Conservation (phyloP, 2,888 invertebrate species). For the Drosophila subsilvestris region DNA sequence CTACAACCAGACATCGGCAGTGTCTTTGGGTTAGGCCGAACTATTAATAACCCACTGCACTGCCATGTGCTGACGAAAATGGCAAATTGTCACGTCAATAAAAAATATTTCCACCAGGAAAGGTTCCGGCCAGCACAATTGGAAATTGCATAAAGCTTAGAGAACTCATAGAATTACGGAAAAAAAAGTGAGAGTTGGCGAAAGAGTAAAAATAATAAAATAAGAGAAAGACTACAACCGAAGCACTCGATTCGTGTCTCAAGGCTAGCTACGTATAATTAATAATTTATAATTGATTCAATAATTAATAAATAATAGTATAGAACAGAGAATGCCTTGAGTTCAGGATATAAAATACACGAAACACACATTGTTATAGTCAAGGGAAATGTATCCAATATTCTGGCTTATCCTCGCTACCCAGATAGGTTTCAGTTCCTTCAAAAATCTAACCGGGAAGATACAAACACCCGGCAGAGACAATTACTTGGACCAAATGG, state of each 20-base stretch:
- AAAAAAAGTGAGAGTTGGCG: too few species aligned
- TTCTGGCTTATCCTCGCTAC: background rate
- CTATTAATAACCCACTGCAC: background rate
- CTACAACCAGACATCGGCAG: background rate
- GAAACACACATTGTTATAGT: background rate
- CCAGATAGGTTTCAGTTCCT: too few species aligned
- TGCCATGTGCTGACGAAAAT: constrained; percentile 39
- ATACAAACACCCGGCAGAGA: rapidly evolving
- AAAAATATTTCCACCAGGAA: constrained; percentile 36
- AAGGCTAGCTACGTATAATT: too few species aligned
- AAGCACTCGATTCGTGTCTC: too few species aligned
- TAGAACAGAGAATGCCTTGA: background rate
- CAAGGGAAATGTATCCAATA: background rate
- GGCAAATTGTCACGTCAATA: constrained; percentile 69
- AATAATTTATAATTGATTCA: too few species aligned
- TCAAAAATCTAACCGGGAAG: too few species aligned
- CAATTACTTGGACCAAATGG: background rate
- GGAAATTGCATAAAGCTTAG: constrained; percentile 50
- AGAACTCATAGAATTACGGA: too few species aligned
- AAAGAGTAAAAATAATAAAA: too few species aligned
- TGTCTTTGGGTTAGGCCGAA: background rate
- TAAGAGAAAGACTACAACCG: too few species aligned
- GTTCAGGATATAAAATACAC: background rate
- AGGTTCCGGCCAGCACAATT: constrained; percentile 15
- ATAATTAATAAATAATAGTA: background rate